These are phyloP conservation scores for Eulimnadia texana DNA, from an alignment of 1,140 invertebrate genomes.

Conservation along the genomic window DNA sequence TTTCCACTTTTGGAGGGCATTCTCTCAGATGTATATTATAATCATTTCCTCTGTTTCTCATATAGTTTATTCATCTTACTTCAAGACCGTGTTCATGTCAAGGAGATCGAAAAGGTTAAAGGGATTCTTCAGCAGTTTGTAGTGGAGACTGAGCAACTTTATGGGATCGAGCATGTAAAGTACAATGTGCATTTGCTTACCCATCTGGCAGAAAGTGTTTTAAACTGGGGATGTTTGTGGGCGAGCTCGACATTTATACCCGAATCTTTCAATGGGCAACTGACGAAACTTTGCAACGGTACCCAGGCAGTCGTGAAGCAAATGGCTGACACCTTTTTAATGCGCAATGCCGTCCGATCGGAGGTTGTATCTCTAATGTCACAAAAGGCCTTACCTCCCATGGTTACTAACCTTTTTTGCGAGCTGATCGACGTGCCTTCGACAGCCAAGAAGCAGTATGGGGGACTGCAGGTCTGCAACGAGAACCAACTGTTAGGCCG, in stretches of 20 bases:
- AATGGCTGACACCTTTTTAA: neutral
- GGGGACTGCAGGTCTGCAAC: too few relatives aligned
- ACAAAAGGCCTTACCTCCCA: too few relatives aligned
- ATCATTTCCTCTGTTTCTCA: conserved; percentile 21
- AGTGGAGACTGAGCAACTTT: neutral
- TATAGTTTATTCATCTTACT: conserved; percentile 17
- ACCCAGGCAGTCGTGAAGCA: neutral
- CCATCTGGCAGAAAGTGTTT: conserved; percentile 1
- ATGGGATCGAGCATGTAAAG: neutral
- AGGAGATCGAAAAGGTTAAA: neutral
- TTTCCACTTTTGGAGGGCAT: conserved; percentile 20
- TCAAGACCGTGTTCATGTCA: conserved; percentile 1
- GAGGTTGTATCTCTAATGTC: neutral
- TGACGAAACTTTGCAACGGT: neutral
- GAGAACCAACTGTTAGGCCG: too few relatives aligned
- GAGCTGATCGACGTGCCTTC: too few relatives aligned
- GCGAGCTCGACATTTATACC: conserved; percentile 1
- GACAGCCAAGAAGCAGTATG: too few relatives aligned
- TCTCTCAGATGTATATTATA: conserved; percentile 17
- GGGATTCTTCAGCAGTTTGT: neutral
- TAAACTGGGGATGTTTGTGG: neutral
- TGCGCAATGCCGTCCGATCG: neutral
- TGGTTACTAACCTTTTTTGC: too few relatives aligned
- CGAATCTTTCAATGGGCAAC: neutral
- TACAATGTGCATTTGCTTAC: neutral